Evolutionary conservation across 2,797 vertebrate species (phyloP).

Genomic region (Sphenopsis melanotis): DNA sequence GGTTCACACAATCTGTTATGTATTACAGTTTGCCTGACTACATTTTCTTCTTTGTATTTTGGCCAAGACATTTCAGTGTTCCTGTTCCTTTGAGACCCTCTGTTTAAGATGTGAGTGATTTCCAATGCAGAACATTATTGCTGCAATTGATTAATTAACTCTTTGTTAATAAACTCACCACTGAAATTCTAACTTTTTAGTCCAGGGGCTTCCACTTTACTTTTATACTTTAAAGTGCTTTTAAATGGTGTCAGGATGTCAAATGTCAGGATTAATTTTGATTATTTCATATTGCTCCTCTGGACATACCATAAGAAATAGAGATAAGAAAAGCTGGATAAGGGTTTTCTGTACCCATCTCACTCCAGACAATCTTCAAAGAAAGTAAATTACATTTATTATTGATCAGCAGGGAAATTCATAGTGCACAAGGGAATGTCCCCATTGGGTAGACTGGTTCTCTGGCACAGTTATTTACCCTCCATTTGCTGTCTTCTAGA

Average conservation of each 20-base stretch:
- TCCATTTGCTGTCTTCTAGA: background rate
- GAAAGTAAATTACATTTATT: background rate
- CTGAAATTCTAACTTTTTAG: background rate
- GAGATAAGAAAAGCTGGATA: background rate
- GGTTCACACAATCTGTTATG: constrained; percentile 45
- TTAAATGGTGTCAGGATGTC: background rate
- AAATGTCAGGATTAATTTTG: background rate
- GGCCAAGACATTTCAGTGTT: constrained; percentile 29
- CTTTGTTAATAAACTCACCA: background rate
- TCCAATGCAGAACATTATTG: background rate
- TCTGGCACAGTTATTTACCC: background rate
- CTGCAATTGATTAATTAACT: constrained; percentile 29
- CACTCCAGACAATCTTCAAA: background rate
- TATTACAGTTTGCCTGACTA: constrained; percentile 1
- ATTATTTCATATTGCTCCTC: background rate
- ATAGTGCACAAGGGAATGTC: background rate
- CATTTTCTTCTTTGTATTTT: constrained; percentile 27
- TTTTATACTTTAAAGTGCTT: background rate
- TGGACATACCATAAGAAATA: background rate
- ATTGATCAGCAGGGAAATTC: background rate
- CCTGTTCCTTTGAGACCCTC: background rate
- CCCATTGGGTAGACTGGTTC: background rate
- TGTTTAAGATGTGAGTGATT: constrained; percentile 14
- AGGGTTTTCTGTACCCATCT: background rate
- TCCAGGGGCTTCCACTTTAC: background rate